phyloP scores from a whole-genome alignment of 2,888 invertebrate genomes.

The Cataglyphis cursor region DNA sequence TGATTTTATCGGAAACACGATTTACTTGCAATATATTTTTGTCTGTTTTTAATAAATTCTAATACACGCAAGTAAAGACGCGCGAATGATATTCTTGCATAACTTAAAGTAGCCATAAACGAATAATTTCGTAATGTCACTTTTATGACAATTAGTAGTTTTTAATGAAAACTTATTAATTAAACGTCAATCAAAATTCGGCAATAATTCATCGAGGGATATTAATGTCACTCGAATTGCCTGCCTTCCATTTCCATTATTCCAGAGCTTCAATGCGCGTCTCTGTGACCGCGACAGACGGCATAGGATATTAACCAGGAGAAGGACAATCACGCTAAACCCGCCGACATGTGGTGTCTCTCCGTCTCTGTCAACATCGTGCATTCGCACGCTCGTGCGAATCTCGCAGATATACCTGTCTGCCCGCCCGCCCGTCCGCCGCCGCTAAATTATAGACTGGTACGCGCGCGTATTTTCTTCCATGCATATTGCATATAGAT shows the following conservation, averaged over 20 bases:
- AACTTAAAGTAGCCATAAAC: neutral
- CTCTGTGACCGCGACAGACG: slow-evolving; percentile 20
- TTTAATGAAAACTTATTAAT: neutral
- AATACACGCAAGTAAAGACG: neutral
- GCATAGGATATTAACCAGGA: slow-evolving; percentile 19
- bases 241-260: neutral
- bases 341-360: neutral
- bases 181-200: neutral
- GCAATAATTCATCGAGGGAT: neutral
- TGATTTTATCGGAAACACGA: slow-evolving; percentile 43
- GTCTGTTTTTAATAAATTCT: slow-evolving; percentile 3
- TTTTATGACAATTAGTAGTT: neutral
- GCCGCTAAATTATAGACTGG: slow-evolving; percentile 45
- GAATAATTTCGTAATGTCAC: neutral
- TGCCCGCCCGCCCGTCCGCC: neutral
- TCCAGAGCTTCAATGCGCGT: neutral
- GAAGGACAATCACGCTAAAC: neutral
- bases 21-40: neutral
- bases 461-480: slow-evolving; percentile 31
- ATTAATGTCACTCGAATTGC: neutral
- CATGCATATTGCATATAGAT: slow-evolving; percentile 50
- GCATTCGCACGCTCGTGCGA: neutral
- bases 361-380: slow-evolving; percentile 26
- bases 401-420: slow-evolving; percentile 13
- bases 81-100: neutral